Percentiles rank a stretch among this genome's conserved stretches.
Conservation (phyloP, 2,113 vertebrate species). For the Falcunculus frontatus region DNA sequence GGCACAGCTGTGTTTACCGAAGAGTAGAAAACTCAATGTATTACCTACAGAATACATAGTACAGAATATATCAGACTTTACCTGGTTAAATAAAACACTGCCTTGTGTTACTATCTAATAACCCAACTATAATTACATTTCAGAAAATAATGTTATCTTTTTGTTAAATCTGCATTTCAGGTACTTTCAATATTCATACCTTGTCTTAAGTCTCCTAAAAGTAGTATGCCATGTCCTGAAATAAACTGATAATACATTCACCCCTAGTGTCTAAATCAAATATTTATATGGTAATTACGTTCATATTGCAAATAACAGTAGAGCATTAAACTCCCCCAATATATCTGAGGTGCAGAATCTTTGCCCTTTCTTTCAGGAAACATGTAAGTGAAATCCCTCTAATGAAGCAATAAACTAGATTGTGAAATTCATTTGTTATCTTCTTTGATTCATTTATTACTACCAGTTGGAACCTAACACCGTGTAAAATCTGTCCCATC, state of each 20-base stretch:
- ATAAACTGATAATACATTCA: not conserved
- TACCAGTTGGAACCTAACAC: slow-evolving; percentile 25
- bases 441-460: slow-evolving; percentile 11
- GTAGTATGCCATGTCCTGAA: not conserved
- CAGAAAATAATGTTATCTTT: not conserved
- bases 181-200: not conserved
- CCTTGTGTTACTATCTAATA: not conserved
- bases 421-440: not conserved
- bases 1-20: not conserved
- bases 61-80: not conserved
- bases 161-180: not conserved
- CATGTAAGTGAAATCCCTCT: not conserved
- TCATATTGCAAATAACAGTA: not conserved
- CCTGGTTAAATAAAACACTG: not conserved
- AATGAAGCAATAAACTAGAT: slow-evolving; percentile 4
- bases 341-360: not conserved
- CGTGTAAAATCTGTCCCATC: not conserved
- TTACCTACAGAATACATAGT: not conserved
- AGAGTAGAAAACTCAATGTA: not conserved
- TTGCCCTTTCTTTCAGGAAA: not conserved
- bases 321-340: not conserved
- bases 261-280: not conserved
- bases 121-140: not conserved
- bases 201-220: not conserved
- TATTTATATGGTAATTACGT: not conserved